Percentiles rank a stretch among this genome's conserved stretches.
Evolutionary conservation across 2,888 invertebrate genomes (phyloP).

Genomic region (Lymantria dispar): DNA sequence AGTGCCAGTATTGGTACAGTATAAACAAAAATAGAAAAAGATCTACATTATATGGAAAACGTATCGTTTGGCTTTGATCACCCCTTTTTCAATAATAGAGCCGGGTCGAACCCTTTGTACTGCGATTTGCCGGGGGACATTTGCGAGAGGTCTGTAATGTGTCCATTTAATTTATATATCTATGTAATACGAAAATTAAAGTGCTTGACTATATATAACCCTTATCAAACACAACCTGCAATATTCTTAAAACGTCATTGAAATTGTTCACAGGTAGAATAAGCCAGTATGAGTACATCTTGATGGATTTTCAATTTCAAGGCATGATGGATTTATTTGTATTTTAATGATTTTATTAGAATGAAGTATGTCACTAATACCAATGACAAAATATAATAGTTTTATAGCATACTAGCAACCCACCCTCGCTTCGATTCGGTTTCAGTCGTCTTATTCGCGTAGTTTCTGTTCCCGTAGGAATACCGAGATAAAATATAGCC

Average conservation of each 20-base stretch:
- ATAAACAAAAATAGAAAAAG: conserved; percentile 62
- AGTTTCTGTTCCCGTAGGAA: too few species aligned
- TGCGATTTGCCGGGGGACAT: conserved; percentile 48
- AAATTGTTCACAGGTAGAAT: conserved; percentile 29
- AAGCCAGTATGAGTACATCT: conserved; percentile 9
- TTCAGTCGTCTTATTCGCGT: too few species aligned
- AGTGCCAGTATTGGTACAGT: conserved; percentile 37
- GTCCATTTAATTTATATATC: conserved; percentile 73
- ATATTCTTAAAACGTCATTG: conserved; percentile 36
- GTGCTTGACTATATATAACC: conserved; percentile 36
- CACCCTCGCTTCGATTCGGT: too few species aligned
- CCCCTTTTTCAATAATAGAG: conserved; percentile 77
- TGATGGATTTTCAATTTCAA: conserved; percentile 19
- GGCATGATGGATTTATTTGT: neutral
- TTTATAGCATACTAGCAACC: too few species aligned
- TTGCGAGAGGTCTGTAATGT: conserved; percentile 50
- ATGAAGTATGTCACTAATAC: too few species aligned
- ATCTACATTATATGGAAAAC: conserved; percentile 65
- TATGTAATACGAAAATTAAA: conserved; percentile 50
- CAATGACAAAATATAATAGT: too few species aligned
- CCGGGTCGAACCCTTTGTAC: conserved; percentile 58
- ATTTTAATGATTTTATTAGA: neutral
- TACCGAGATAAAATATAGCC: too few species aligned
- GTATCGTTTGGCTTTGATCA: conserved; percentile 75
- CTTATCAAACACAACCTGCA: conserved; percentile 40